Evolutionary conservation across 2,888 invertebrate genomes (phyloP).

Genomic region (Tanypteryx hageni): DNA sequence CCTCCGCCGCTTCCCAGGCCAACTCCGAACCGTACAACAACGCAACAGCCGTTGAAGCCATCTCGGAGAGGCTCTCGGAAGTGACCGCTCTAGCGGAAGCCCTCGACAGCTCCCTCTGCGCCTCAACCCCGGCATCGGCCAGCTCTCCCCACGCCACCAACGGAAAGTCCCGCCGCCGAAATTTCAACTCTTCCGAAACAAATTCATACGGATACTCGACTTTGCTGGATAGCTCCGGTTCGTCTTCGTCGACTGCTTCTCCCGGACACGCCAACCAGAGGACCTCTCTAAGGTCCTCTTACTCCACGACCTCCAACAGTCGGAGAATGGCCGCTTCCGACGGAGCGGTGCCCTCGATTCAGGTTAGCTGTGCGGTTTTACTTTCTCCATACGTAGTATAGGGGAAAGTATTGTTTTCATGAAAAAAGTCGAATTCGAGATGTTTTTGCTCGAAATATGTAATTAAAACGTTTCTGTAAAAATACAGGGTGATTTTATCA

Average conservation of each 20-base stretch:
- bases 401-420: no score
- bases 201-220: constrained; percentile 15
- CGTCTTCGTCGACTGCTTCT: constrained; percentile 38
- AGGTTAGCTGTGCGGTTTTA: background rate
- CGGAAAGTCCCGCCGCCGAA: constrained; percentile 69
- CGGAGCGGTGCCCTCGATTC: background rate
- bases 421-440: no score
- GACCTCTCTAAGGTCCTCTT: constrained; percentile 16
- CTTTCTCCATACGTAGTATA: no score
- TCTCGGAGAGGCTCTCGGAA: constrained; percentile 81
- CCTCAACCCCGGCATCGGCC: constrained; percentile 72
- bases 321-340: constrained; percentile 42
- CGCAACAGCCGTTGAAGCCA: constrained; percentile 81
- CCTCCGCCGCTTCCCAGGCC: constrained; percentile 66
- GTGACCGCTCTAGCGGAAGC: constrained; percentile 83
- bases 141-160: constrained; percentile 68
- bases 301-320: background rate
- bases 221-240: constrained; percentile 25
- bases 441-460: no score
- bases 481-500: no score
- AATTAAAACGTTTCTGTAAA: no score
- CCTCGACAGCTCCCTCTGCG: constrained; percentile 79
- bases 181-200: constrained; percentile 6
- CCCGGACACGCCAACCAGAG: constrained; percentile 5
- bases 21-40: constrained; percentile 72